Conservation (phyloP, 2,113 vertebrate genomes). For the Suricata suricatta region DNA sequence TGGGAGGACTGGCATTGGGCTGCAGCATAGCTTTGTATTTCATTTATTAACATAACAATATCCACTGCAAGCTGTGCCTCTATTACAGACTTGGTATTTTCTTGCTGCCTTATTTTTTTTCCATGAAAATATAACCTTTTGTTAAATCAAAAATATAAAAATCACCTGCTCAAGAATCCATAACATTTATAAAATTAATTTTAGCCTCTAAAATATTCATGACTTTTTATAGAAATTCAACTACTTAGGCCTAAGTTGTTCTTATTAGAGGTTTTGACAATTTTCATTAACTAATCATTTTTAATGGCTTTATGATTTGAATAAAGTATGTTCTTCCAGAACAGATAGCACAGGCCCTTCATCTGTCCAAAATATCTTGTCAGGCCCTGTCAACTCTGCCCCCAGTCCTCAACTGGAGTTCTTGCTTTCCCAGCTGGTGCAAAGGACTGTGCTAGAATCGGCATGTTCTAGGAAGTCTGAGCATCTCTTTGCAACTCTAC, state of each 20-base stretch:
- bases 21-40: background rate
- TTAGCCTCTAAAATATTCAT: slow-evolving; percentile 4
- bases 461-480: background rate
- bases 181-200: slow-evolving; percentile 18
- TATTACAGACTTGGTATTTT: background rate
- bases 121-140: background rate
- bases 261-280: background rate
- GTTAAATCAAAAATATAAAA: slow-evolving; percentile 41
- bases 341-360: background rate
- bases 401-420: background rate
- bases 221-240: background rate
- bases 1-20: background rate
- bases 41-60: background rate
- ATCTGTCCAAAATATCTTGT: background rate
- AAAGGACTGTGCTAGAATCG: background rate
- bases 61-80: background rate
- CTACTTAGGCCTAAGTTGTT: background rate
- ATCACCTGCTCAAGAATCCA: background rate
- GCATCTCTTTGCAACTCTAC: background rate
- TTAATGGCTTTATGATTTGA: background rate
- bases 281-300: background rate
- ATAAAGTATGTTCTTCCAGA: background rate
- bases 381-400: background rate
- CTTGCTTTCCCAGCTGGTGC: background rate
- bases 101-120: background rate